Conservation (phyloP, 2,113 vertebrate genomes). For the Panurus biarmicus region DNA sequence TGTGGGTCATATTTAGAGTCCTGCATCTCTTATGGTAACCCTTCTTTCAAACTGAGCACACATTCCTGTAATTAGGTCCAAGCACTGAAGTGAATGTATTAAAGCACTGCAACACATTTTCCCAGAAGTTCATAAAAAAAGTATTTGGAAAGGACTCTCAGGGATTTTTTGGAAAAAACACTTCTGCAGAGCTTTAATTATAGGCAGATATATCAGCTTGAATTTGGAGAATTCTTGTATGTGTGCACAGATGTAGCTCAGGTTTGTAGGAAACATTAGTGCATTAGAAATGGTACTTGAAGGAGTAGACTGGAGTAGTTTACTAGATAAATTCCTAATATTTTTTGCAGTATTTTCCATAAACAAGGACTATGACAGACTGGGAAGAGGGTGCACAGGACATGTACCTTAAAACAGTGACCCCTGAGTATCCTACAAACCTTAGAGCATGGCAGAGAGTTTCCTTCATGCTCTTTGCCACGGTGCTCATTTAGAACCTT, state of each 20-base stretch:
- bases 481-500: background rate
- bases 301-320: background rate
- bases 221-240: background rate
- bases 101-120: background rate
- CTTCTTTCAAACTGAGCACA: background rate
- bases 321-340: background rate
- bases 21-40: background rate
- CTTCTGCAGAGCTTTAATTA: background rate
- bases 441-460: background rate
- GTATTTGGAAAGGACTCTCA: background rate
- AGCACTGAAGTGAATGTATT: background rate
- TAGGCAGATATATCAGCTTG: background rate
- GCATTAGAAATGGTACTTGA: background rate
- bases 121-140: background rate
- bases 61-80: background rate
- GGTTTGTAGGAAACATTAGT: background rate
- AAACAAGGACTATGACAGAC: background rate
- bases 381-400: background rate
- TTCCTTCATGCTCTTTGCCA: background rate
- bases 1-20: background rate
- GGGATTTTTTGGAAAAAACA: background rate
- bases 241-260: background rate
- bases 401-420: background rate
- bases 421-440: background rate
- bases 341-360: background rate